Evolutionary conservation across 2,888 invertebrate genomes (phyloP), one percentile per base, ranked within the genome.

Genomic region (Alloscopus bannaensis): DNA sequence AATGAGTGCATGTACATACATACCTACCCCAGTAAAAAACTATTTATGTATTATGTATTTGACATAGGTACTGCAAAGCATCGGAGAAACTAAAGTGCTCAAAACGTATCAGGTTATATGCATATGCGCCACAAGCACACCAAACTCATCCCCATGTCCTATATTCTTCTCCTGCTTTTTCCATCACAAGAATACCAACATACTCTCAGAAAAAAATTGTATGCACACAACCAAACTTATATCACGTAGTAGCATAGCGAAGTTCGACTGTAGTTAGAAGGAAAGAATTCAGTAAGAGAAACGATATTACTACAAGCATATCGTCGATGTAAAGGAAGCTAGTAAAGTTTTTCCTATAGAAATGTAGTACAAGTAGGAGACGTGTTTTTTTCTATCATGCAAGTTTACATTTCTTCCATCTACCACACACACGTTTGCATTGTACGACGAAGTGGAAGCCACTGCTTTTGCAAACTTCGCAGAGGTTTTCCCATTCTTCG

Each of bases 251-350:
- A 59, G 20, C 50, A 50, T 13, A 6, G 13, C 36, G 8, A 36
- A 8, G 36, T 36, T 13, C 36, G 8, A 36, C 36, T 36, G 13
- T 36, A 65, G 40, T 8, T n/a, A 22, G 50, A 69, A n/a, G 22
- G 50, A 59, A 59, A 59, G 64, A 72, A 72, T 75, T 65, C 66
- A 75, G 65, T n/a, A n/a, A n/a, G n/a, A n/a, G n/a, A n/a, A n/a
- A n/a, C n/a, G n/a, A n/a, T n/a, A n/a, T n/a, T n/a, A n/a, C n/a
- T n/a, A n/a, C n/a, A n/a, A n/a, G n/a, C n/a, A 75, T 28, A 59
- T 59, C 40, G 65, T 65, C 29, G n/a, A 47, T 42, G 55, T 47
- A 11, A 66, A n/a, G 13, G 66, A 59, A 66, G 45, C 55, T 59
- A 75, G n/a, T 3, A 65, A 65, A 57, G 73, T 55, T 59, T 55